These are phyloP conservation scores for Pseudobourletiella spinata DNA, from an alignment of 1,140 invertebrate genomes.

Conservation along the genomic window DNA sequence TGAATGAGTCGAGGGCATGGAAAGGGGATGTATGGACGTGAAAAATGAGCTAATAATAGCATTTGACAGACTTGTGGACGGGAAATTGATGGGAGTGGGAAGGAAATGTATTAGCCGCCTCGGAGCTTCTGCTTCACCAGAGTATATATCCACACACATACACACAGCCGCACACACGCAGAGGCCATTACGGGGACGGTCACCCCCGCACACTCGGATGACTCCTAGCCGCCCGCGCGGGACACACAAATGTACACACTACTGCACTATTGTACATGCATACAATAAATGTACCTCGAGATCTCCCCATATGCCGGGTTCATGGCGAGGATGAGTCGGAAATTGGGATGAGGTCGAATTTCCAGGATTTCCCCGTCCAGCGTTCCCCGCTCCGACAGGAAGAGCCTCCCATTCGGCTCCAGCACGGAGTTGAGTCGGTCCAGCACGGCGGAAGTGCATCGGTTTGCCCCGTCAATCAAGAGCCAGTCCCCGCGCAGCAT, in stretches of 20 bases:
- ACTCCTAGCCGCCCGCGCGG: too few species aligned
- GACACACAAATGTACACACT: not conserved
- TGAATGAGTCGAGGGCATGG: too few species aligned
- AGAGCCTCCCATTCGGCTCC: slow-evolving; percentile 82
- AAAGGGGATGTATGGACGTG: too few species aligned
- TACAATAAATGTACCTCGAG: slow-evolving; percentile 54
- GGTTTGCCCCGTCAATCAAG: slow-evolving; percentile 92
- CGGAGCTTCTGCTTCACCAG: not conserved
- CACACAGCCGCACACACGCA: too few species aligned
- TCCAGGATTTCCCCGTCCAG: slow-evolving; percentile 57
- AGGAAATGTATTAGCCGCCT: too few species aligned
- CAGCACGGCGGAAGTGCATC: slow-evolving; percentile 90
- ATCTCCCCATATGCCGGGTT: slow-evolving; percentile 91
- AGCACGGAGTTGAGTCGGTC: slow-evolving; percentile 92
- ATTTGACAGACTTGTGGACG: too few species aligned
- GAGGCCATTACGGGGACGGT: too few species aligned
- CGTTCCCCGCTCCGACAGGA: slow-evolving; percentile 82
- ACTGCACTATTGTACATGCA: not conserved
- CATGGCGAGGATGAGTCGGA: slow-evolving; percentile 89
- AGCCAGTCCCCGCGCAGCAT: slow-evolving; percentile 80
- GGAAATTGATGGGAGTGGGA: too few species aligned
- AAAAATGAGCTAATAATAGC: too few species aligned
- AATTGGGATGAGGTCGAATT: slow-evolving; percentile 79
- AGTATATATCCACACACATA: not conserved
- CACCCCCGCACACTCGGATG: too few species aligned